Evolutionary conservation across 2,113 vertebrate species (phyloP), one percentile per base, ranked within the genome.

Genomic region (Oncorhynchus keta): DNA sequence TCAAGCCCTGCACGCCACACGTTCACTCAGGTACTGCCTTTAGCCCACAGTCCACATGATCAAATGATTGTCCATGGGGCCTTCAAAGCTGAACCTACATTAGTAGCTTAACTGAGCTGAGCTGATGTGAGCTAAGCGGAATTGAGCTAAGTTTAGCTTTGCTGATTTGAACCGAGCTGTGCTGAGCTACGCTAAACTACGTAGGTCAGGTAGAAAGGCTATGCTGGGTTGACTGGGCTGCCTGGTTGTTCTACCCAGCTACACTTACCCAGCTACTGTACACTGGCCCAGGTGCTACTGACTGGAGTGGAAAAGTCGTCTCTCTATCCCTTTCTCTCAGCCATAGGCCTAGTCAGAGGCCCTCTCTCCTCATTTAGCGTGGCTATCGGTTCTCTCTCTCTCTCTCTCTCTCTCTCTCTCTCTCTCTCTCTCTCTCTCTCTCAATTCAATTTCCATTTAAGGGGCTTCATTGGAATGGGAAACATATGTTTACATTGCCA

Each of bases 261-360:
- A 55, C 72, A 76, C 84, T 83, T 80, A 35, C 35, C 35, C 6
- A 35, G 6, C 6, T 35, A 35, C 6, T 35, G 35, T 35, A 35
- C 35, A 45, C 39, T 45, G 9, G 81, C 74, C 79, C 81, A 81
- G 83, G 82, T 89, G 89, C 82, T 84, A 84, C 87, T 90, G 88
- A 88, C 81, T 85, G 13, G 0, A 70, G 79, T 85, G 90, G 90
- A 90, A 89, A 88, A 87, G 82, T 75, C 81, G 72, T 55, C 14
- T 55, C 51, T 55, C 51, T 14, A 11, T 18, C 51, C 16, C 51
- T 55, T 51, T 61, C 28, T 61, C 26, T 73, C 87, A 74, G 32
- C 24, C 62, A 45, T 45, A 45, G 39, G 39, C 9, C 39, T 45
- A 12, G 39, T 45, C 39, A 45, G 39, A 45, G 9, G 12, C 39